Evolutionary conservation across 2,113 vertebrate genomes (phyloP), one percentile per base, ranked within the genome.

Genomic region (Callithrix jacchus): DNA sequence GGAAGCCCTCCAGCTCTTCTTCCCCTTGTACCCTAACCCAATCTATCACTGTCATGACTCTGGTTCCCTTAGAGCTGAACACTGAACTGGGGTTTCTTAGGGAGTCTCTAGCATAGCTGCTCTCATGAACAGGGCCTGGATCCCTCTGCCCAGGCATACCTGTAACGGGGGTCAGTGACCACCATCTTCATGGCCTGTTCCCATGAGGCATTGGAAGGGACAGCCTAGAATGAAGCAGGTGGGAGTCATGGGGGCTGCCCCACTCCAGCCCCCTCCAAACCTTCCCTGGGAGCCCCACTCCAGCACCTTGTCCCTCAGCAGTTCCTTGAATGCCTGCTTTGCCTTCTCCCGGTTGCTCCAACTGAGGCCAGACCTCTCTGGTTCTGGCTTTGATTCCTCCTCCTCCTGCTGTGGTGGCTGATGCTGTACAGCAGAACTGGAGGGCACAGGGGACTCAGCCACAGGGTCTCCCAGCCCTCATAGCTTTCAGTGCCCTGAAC

Each of bases 131-230:
- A 90, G 37, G 40, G 47, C 86, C 92, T 94, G 71, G 76, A 52
- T 92, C 56, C 93, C 86, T 79, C 87, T 90, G 64, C 96, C 90
- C 70, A 97, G 71, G 74, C 96, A 73, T 98, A 98, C 98, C 98
- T 98, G 97, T 98, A 98, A 64, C 98, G 98, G 61, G 97, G 98
- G 66, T 98, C 98, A 12, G 98, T 98, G 81, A 98, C 98, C 66
- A 98, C 97, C 98, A 98, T 98, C 97, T 98, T 98, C 98, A 98
- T 98, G 81, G 98, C 98, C 97, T 98, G 98, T 83, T 98, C 98
- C 98, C 98, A 98, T 0, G 98, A 98, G 71, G 97, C 98, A n/a
- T 98, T 98, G 80, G 98, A 98, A 45, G 98, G 97, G 91, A 98
- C 98, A 86, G 98, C 98, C 98, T 98, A 87, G 76, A 98, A 95